A percentile compares a stretch with the other conserved stretches of the same genome.
phyloP scores from a whole-genome alignment of 2,888 invertebrate genomes.

The Ecdyonurus torrentis region DNA sequence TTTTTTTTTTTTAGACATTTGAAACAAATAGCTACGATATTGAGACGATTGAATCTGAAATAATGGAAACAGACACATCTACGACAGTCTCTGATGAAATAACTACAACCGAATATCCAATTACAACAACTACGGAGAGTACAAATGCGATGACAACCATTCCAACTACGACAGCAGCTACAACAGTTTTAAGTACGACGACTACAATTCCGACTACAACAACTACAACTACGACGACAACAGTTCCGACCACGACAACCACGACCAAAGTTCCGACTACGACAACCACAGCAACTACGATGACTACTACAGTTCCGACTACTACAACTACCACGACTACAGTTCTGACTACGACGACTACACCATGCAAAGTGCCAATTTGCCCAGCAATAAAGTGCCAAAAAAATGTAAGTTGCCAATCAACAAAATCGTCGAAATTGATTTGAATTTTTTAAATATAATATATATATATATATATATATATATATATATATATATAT shows the following conservation, averaged over 20 bases:
- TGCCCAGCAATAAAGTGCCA: too few relatives aligned
- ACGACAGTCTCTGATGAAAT: too few relatives aligned
- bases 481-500: too few relatives aligned
- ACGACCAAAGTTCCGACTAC: not conserved
- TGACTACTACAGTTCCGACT: not conserved
- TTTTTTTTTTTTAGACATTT: too few relatives aligned
- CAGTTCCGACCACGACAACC: not conserved
- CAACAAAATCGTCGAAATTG: too few relatives aligned
- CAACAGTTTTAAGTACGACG: not conserved
- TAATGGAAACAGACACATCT: too few relatives aligned
- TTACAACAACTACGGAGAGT: not conserved
- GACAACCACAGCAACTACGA: not conserved
- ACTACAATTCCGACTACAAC: not conserved
- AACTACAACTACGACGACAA: not conserved
- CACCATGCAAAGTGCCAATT: constrained; percentile 3
- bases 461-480: too few relatives aligned
- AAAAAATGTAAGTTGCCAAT: too few relatives aligned
- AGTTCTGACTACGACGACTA: not conserved
- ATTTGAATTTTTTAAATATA: too few relatives aligned
- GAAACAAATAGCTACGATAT: too few relatives aligned
- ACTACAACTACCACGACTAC: not conserved
- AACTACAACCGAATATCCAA: not conserved
- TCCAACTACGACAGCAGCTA: not conserved
- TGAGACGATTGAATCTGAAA: too few relatives aligned
- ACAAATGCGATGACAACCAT: not conserved